Evolutionary conservation across 2,797 vertebrate species (phyloP).

Genomic region (Anguilla obscura): DNA sequence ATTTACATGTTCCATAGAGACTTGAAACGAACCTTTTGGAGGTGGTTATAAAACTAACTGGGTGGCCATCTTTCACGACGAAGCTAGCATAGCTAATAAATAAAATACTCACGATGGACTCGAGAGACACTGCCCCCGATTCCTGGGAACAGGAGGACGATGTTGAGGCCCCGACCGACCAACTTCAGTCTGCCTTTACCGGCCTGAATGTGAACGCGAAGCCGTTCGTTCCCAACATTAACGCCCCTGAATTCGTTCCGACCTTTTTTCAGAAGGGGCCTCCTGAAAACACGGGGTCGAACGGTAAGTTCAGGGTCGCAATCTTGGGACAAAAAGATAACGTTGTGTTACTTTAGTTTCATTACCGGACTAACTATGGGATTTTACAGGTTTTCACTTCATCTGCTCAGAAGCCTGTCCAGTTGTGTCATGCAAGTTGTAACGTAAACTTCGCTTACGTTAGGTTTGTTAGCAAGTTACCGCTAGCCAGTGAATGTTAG

Average conservation of each 20-base stretch:
- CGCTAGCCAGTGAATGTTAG: background rate
- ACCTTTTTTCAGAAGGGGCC: constrained; percentile 75
- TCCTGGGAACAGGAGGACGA: constrained; percentile 97
- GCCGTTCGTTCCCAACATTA: constrained; percentile 91
- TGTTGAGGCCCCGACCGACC: constrained; percentile 79
- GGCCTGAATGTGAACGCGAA: constrained; percentile 95
- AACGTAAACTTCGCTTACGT: background rate
- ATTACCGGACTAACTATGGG: background rate
- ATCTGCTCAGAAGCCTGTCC: background rate
- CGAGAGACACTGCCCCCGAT: constrained; percentile 93
- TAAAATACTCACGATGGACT: constrained; percentile 73
- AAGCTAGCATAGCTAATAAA: constrained; percentile 52
- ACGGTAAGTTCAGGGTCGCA: constrained; percentile 60
- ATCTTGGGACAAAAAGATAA: background rate
- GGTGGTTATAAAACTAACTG: constrained; percentile 29
- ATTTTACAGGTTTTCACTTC: background rate
- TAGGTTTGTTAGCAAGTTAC: background rate
- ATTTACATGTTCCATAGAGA: constrained; percentile 33
- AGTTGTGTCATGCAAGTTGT: background rate
- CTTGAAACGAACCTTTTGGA: constrained; percentile 33
- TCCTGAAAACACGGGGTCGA: constrained; percentile 65
- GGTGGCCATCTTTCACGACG: constrained; percentile 16
- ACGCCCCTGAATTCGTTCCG: constrained; percentile 92
- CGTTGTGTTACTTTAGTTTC: background rate
- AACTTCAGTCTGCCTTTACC: constrained; percentile 84